Evolutionary conservation across 2,113 vertebrate species (phyloP).

Genomic region (Apteryx owenii): DNA sequence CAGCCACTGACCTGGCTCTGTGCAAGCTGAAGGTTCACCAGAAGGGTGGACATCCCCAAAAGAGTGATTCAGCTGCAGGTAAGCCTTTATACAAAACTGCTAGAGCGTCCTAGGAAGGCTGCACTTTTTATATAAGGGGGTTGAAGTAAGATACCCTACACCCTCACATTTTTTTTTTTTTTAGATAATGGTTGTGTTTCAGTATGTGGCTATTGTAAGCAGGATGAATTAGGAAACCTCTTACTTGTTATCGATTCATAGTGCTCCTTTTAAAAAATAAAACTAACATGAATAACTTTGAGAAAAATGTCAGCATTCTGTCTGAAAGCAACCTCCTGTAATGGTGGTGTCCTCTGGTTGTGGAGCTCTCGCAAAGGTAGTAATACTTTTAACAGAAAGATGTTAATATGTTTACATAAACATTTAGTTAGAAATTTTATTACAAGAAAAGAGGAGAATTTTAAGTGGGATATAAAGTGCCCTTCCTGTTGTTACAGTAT

Average conservation of each 20-base stretch:
- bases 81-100: not conserved
- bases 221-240: not conserved
- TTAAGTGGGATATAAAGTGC: not conserved
- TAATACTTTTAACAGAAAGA: not conserved
- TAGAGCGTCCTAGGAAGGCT: not conserved
- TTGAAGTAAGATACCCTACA: not conserved
- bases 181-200: not conserved
- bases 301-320: not conserved
- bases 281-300: not conserved
- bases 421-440: not conserved
- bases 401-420: not conserved
- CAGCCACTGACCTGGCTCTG: not conserved
- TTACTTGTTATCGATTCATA: not conserved
- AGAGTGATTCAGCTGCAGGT: not conserved
- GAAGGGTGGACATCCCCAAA: not conserved
- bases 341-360: not conserved
- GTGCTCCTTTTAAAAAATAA: not conserved
- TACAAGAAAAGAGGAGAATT: not conserved
- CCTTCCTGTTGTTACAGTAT: not conserved
- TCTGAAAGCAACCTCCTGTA: not conserved
- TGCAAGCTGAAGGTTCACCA: not conserved
- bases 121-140: rapidly evolving
- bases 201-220: not conserved
- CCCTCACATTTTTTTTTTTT: not conserved
- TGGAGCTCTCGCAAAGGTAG: not conserved